Percentiles rank a stretch among this genome's conserved stretches.
Conservation (phyloP, 35 echinoderm and acorn worm genomes). For the Anneissia japonica region DNA sequence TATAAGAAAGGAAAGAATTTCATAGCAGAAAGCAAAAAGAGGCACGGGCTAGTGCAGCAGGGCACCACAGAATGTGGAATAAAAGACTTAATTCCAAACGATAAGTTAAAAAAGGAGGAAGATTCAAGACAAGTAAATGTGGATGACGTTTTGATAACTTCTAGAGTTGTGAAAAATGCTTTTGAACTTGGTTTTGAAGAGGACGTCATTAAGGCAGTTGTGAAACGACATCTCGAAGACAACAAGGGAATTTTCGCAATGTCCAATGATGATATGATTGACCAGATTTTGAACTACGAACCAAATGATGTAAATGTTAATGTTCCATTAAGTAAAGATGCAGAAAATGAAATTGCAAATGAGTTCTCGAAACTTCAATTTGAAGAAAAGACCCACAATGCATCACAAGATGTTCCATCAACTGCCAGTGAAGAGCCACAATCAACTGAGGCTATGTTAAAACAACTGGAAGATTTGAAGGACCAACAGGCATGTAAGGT, state of each 20-base stretch:
- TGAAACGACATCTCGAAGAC: not conserved
- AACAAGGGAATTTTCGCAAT: not conserved
- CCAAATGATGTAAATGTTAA: not conserved
- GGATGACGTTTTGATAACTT: not conserved
- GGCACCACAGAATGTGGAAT: not conserved
- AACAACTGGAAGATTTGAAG: slow-evolving; percentile 7
- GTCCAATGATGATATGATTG: not conserved
- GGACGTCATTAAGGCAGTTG: not conserved
- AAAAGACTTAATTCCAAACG: not conserved
- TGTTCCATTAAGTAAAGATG: not conserved
- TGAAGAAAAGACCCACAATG: not conserved
- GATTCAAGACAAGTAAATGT: not conserved
- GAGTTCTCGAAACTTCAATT: not conserved
- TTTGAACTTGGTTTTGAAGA: not conserved
- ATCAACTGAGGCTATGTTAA: not conserved
- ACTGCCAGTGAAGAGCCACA: not conserved
- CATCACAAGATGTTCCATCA: not conserved
- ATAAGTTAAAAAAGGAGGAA: not conserved
- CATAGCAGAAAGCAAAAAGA: not conserved
- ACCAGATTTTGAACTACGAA: not conserved
- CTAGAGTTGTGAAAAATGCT: not conserved
- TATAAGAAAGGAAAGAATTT: not conserved
- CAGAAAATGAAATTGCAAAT: not conserved
- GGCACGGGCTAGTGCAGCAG: not conserved
- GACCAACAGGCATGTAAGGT: slow-evolving; percentile 19